Base-by-base conservation (phyloP, 2,888 invertebrate species). In the Sminthurinus aureus region DNA sequence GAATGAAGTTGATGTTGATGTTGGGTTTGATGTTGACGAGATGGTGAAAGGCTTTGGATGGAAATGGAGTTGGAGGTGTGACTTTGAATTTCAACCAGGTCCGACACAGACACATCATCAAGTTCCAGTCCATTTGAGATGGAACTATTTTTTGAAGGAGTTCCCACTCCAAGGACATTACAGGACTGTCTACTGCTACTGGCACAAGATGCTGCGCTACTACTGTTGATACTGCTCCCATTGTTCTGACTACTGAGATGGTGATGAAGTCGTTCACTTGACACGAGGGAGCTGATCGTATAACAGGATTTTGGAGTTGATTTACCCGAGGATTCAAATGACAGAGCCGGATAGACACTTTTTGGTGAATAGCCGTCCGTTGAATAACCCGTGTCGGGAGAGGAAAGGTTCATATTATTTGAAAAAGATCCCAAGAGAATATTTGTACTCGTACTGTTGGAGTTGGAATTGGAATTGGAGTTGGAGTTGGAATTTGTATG, bases 281-380 rank as follows among this genome's bases (percentile, higher is more conserved):
- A 87, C 71, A 87, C 87, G 22, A 88, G 85, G 67, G 87, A 87
- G 76, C 87, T 87, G 84, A 88, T 87, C 79, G 88, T 87, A 77
- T 87, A 88, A 67, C 86, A 87, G 69, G 88, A 88, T 84, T 87
- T 87, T 38, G 87, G 85, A 67, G 87, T 85, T 13, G 86, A 85
- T 73, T 87, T 87, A 69, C 86, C 86, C 18, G 87, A 86, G 18
- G 86, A 86, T 77, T 88, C 86, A 80, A 88, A 88, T 71, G 87
- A 87, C 78, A 88, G 83, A 22, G 87, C 86, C 71, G 89, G 88
- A 76, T 87, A 87, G 73, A 86, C 87, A 84, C 86, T 88, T 86
- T 89, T 71, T 22, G 88, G 89, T 12, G 88, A 89, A 82, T 87
- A 88, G 38, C 89, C 89, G 84, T 89, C 89, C 51, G 89, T 89